These are phyloP conservation scores for Phoenicopterus ruber DNA, from an alignment of 2,113 vertebrate genomes.

Conservation along the genomic window DNA sequence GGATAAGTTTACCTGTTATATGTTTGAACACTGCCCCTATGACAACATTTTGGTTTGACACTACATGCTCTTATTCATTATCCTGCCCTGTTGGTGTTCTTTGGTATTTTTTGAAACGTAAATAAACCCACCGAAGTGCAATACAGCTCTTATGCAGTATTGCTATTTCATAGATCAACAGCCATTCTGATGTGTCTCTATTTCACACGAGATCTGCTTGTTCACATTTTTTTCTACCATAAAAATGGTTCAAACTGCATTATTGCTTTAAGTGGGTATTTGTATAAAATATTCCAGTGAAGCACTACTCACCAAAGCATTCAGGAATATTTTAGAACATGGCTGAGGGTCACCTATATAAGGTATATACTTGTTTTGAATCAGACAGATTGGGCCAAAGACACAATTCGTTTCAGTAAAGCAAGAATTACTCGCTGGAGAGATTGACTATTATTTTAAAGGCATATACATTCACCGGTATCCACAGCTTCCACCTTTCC, in stretches of 20 bases:
- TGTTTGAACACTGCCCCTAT: neutral
- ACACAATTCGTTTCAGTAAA: neutral
- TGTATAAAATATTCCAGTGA: neutral
- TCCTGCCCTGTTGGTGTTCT: neutral
- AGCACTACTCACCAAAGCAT: neutral
- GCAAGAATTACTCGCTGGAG: neutral
- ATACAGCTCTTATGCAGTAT: neutral
- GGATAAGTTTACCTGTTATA: neutral
- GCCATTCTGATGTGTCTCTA: neutral
- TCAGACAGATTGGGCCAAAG: neutral
- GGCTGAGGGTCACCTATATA: neutral
- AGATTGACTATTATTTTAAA: neutral
- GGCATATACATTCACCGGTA: neutral
- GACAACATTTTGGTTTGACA: neutral
- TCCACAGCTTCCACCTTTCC: neutral
- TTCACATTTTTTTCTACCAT: neutral
- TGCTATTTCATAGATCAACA: neutral
- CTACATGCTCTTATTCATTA: neutral
- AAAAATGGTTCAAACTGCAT: neutral
- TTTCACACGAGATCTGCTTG: neutral
- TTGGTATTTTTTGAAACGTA: neutral
- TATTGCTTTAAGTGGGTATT: neutral
- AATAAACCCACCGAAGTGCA: neutral
- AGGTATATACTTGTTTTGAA: neutral
- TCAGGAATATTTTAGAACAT: neutral